Percentiles rank a stretch among this genome's conserved stretches.
Evolutionary conservation across 2,113 vertebrate species (phyloP).

Genomic region (Bubo blakistoni): DNA sequence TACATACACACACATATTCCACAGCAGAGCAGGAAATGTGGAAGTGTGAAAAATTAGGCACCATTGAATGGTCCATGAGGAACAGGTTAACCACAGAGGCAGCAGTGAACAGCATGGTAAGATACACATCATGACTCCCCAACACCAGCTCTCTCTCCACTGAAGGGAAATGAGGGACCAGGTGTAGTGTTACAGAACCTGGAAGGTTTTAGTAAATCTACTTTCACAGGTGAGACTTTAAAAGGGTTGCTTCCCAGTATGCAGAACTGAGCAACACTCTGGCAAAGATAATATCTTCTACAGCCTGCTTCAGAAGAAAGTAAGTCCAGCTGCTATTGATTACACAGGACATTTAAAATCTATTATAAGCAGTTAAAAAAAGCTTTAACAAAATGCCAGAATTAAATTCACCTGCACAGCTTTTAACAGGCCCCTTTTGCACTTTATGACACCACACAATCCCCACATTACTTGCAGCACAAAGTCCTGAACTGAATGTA

Average conservation of each 20-base stretch:
- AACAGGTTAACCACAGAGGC: neutral
- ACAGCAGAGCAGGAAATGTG: neutral
- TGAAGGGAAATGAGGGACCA: neutral
- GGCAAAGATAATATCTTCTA: neutral
- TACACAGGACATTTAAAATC: neutral
- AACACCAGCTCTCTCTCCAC: neutral
- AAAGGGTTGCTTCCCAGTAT: neutral
- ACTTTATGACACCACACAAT: neutral
- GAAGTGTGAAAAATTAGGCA: neutral
- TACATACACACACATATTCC: neutral
- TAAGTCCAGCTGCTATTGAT: constrained; percentile 2
- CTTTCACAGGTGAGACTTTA: neutral
- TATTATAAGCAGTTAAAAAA: neutral
- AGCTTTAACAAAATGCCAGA: neutral
- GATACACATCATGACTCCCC: neutral
- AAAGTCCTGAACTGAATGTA: neutral
- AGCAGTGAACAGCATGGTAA: neutral
- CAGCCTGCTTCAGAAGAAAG: neutral
- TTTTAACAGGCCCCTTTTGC: neutral
- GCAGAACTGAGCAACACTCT: neutral
- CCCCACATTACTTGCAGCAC: neutral
- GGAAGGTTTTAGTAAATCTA: neutral
- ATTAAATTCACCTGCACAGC: neutral
- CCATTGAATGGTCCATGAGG: neutral
- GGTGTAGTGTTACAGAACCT: neutral